These are phyloP conservation scores for Xiphias gladius DNA, from an alignment of 2,113 vertebrate genomes.

Conservation along the genomic window DNA sequence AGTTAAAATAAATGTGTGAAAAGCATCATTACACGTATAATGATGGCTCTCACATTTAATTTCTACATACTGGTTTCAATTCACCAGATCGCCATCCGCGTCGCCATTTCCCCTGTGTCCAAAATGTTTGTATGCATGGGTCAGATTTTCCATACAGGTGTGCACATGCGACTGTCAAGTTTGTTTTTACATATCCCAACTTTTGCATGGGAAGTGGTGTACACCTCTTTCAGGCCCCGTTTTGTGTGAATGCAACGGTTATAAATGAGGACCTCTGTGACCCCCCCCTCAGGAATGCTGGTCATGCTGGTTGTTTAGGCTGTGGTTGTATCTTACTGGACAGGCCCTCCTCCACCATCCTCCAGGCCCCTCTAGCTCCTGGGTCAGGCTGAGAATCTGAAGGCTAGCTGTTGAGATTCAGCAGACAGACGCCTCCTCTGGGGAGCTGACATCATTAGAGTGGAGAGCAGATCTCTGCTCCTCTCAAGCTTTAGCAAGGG, in stretches of 20 bases:
- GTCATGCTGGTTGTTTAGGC: conserved; percentile 25
- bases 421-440: conserved; percentile 65
- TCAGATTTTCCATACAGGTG: too few relatives aligned
- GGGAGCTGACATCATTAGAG: conserved; percentile 83
- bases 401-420: conserved; percentile 77
- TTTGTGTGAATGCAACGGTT: too few relatives aligned
- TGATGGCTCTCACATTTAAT: too few relatives aligned
- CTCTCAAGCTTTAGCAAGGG: conserved; percentile 49
- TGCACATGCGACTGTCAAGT: too few relatives aligned
- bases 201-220: too few relatives aligned
- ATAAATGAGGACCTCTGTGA: conserved; percentile 2
- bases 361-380: conserved; percentile 31
- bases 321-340: conserved; percentile 24
- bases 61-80: too few relatives aligned
- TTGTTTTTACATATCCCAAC: too few relatives aligned
- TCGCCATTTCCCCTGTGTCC: too few relatives aligned
- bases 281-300: conserved; percentile 7
- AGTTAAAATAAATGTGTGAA: neutral
- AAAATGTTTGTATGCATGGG: too few relatives aligned
- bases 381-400: conserved; percentile 57
- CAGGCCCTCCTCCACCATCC: conserved; percentile 32
- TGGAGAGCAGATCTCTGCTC: conserved; percentile 69
- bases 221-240: too few relatives aligned
- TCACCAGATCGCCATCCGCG: too few relatives aligned
- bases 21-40: too few relatives aligned